Percentiles rank a stretch among this genome's conserved stretches.
These are phyloP conservation scores for Columba guinea DNA, from an alignment of 2,797 vertebrate species.

Conservation along the genomic window DNA sequence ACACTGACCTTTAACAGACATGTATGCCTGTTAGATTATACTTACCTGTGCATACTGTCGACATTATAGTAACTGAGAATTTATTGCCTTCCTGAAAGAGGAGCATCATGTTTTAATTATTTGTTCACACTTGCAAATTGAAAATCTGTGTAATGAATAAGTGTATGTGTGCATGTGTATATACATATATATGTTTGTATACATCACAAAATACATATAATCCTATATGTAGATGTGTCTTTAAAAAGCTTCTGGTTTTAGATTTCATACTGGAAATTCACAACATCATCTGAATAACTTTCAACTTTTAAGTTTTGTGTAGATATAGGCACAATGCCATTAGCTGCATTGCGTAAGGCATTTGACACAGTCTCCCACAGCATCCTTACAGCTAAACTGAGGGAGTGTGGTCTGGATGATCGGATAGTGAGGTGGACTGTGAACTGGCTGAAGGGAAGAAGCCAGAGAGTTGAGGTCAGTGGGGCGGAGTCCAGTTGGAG, in stretches of 20 bases:
- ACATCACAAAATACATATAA: background rate
- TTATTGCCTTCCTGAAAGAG: background rate
- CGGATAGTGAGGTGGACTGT: no score
- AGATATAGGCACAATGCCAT: background rate
- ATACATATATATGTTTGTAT: background rate
- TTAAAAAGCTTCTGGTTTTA: background rate
- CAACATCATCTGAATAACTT: background rate
- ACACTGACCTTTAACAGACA: background rate
- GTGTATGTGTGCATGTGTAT: background rate
- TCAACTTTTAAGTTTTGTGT: background rate
- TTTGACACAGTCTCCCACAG: no score
- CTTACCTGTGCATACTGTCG: background rate
- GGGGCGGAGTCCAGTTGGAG: no score
- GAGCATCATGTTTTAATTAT: background rate
- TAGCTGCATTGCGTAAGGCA: background rate
- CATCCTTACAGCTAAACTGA: no score
- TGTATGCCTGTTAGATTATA: background rate
- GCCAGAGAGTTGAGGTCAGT: no score
- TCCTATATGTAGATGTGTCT: accelerated
- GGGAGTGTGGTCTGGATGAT: no score
- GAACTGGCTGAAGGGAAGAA: no score
- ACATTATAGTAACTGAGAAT: background rate
- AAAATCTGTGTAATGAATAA: background rate
- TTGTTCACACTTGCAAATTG: background rate
- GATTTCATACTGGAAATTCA: background rate